A percentile compares a stretch with the other conserved stretches of the same genome.
Evolutionary conservation across 2,888 invertebrate genomes (phyloP).

Genomic region (Hirudinaria manillensis): DNA sequence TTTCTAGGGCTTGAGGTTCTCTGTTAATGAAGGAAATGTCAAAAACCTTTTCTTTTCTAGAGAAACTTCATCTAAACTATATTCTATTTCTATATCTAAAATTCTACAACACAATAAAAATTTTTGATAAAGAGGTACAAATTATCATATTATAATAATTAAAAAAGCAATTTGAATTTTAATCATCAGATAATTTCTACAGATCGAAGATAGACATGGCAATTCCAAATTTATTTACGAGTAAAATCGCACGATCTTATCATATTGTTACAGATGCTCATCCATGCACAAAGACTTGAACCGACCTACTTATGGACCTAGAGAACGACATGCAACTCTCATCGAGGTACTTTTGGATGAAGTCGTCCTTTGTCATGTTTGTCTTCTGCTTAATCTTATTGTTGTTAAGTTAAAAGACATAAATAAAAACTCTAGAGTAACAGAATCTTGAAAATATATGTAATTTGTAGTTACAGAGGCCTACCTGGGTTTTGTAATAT

Average conservation of each 20-base stretch:
- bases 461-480: background rate
- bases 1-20: conserved; percentile 19
- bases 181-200: no score
- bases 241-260: no score
- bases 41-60: no score
- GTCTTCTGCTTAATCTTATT: conserved; percentile 22
- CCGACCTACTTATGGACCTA: no score
- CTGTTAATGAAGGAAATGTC: background rate
- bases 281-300: background rate
- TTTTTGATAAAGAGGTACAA: no score
- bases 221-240: no score
- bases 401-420: background rate
- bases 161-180: no score
- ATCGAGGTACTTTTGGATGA: conserved; percentile 20
- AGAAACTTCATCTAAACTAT: no score
- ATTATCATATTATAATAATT: no score
- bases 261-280: background rate
- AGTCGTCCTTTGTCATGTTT: conserved; percentile 14
- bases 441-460: background rate
- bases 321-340: conserved; percentile 14
- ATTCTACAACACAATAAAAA: no score
- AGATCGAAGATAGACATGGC: no score
- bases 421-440: background rate
- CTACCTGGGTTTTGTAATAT: conserved; percentile 41
- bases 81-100: no score